Evolutionary conservation across 30 jellyfish, hydroid and myxozoan species (phyloP).

Genomic region (Rhopilema esculentum): DNA sequence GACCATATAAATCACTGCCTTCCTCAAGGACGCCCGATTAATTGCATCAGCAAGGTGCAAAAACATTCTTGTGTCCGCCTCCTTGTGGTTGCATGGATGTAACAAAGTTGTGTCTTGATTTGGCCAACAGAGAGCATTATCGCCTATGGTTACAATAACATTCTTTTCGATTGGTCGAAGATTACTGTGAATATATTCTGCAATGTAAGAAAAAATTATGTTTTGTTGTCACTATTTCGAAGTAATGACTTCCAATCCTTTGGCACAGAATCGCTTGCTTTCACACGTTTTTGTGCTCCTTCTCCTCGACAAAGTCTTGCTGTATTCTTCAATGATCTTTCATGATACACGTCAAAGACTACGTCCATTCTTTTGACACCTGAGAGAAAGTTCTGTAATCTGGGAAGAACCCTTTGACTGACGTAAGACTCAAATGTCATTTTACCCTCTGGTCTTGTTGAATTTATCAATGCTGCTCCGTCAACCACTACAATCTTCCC

Average conservation of each 20-base stretch:
- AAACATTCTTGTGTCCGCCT: constrained; percentile 58
- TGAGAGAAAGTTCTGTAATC: constrained; percentile 20
- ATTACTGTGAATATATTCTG: constrained; percentile 30
- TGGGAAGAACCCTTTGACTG: constrained; percentile 35
- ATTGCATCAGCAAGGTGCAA: constrained; percentile 45
- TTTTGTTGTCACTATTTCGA: constrained; percentile 50
- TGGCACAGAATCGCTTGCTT: constrained; percentile 20
- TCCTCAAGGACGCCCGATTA: constrained; percentile 19
- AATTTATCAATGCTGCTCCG: constrained; percentile 79
- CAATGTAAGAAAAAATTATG: constrained; percentile 48
- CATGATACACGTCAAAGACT: constrained; percentile 68
- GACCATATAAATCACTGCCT: constrained; percentile 40
- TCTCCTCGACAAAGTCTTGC: constrained; percentile 45
- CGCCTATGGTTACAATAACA: constrained; percentile 45
- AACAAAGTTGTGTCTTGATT: constrained; percentile 35
- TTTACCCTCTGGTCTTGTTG: constrained; percentile 23
- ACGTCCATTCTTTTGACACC: constrained; percentile 61
- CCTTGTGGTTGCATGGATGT: constrained; percentile 68
- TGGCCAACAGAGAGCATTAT: constrained; percentile 54
- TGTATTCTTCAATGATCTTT: constrained; percentile 49
- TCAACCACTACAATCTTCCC: constrained; percentile 54
- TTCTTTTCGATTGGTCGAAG: constrained; percentile 35
- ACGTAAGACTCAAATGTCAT: constrained; percentile 52
- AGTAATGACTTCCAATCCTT: constrained; percentile 56
- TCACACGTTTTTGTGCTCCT: constrained; percentile 50